Evolutionary conservation across 2,888 invertebrate genomes (phyloP).

Genomic region (Eustalomyia histrio): DNA sequence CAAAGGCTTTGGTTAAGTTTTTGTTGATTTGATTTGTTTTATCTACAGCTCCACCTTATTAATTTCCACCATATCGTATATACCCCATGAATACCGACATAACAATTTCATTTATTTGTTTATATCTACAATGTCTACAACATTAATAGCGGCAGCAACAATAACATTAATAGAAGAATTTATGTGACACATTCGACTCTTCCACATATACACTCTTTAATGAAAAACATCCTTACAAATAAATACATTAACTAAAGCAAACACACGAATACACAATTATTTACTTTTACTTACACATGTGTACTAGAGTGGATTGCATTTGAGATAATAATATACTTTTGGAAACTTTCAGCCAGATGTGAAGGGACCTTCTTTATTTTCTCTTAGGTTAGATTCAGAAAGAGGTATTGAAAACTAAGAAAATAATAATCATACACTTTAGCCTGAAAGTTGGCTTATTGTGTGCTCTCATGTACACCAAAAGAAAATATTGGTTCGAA

Average conservation of each 20-base stretch:
- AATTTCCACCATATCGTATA: neutral
- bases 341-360: no score
- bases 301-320: no score
- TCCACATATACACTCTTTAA: neutral
- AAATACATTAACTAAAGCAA: neutral
- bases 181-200: neutral
- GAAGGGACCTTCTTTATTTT: no score
- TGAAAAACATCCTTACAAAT: neutral
- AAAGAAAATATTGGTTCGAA: no score
- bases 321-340: no score
- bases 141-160: conserved; percentile 5
- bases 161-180: conserved; percentile 8
- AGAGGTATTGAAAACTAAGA: no score
- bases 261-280: neutral
- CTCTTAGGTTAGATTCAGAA: no score
- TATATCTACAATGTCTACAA: neutral
- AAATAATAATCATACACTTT: no score
- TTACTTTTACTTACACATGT: neutral
- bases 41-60: neutral
- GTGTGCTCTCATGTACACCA: no score
- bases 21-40: neutral
- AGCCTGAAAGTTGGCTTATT: no score
- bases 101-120: conserved; percentile 7
- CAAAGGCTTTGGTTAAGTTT: neutral
- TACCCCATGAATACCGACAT: neutral